Conservation (phyloP, 2,113 vertebrate genomes). For the Carettochelys insculpta region DNA sequence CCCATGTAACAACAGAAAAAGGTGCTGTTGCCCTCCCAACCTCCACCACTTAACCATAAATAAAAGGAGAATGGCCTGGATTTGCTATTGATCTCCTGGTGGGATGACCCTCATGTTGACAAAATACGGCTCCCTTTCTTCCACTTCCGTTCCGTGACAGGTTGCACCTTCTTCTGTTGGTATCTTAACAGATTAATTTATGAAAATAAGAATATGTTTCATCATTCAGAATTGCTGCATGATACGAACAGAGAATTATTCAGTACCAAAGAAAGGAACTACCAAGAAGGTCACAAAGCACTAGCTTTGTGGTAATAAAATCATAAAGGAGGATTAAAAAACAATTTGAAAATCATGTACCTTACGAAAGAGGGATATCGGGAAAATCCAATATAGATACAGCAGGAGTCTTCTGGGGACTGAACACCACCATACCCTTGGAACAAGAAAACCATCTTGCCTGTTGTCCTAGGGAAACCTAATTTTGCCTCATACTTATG, state of each 20-base stretch:
- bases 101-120: background rate
- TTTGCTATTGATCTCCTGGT: background rate
- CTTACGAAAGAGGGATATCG: background rate
- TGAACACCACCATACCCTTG: background rate
- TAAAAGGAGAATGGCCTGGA: background rate
- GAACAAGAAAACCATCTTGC: background rate
- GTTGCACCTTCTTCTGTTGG: background rate
- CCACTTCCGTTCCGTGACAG: background rate
- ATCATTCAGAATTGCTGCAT: background rate
- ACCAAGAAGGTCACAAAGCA: background rate
- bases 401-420: background rate
- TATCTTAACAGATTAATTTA: background rate
- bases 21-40: background rate
- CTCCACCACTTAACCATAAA: background rate
- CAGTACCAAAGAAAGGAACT: background rate
- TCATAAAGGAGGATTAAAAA: background rate
- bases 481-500: background rate
- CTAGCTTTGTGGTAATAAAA: background rate
- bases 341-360: background rate
- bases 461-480: background rate
- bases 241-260: background rate
- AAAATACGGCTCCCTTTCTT: background rate
- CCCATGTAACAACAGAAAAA: background rate
- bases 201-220: background rate
- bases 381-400: background rate